phyloP scores from a whole-genome alignment of 2,888 invertebrate species.

The Dolomedes plantarius region DNA sequence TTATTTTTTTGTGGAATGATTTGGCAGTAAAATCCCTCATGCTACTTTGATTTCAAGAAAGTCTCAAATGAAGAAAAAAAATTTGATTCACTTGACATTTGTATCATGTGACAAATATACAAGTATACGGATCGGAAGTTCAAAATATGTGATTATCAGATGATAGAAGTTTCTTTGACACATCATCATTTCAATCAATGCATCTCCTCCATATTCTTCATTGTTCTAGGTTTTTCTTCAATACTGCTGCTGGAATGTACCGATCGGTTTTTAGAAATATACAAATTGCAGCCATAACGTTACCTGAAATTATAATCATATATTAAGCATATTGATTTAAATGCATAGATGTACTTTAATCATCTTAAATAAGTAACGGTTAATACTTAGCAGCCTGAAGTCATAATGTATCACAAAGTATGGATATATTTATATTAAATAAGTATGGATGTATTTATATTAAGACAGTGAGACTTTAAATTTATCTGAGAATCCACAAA shows the following conservation, averaged over 20 bases:
- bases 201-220: background rate
- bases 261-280: background rate
- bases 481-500: too few relatives aligned
- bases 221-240: background rate
- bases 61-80: background rate
- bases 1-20: background rate
- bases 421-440: too few relatives aligned
- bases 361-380: too few relatives aligned
- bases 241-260: conserved; percentile 4
- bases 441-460: too few relatives aligned
- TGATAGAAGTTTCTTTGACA: background rate
- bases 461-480: too few relatives aligned
- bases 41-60: background rate
- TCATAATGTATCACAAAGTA: too few relatives aligned
- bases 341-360: too few relatives aligned
- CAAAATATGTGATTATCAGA: background rate
- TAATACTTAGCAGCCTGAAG: too few relatives aligned
- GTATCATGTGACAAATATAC: background rate
- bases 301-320: conserved; percentile 9
- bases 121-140: background rate
- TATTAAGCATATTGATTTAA: too few relatives aligned
- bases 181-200: background rate
- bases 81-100: background rate
- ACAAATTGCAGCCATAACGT: conserved; percentile 1
- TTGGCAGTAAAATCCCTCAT: background rate